These are phyloP conservation scores for Chaetodon auriga DNA, from an alignment of 2,113 vertebrate species.

Conservation along the genomic window DNA sequence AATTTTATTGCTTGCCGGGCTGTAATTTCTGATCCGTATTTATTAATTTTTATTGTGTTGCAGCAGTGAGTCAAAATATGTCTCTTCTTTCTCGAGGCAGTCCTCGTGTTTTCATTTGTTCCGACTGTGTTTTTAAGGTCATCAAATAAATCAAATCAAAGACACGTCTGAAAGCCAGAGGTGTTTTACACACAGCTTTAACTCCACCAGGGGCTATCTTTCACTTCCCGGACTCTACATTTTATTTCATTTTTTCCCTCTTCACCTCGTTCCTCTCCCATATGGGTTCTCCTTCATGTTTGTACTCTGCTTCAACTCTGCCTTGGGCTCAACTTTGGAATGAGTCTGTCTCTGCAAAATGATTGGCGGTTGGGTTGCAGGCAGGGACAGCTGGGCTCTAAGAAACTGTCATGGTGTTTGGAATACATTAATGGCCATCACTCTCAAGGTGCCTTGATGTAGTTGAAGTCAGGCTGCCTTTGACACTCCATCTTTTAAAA, in stretches of 20 bases:
- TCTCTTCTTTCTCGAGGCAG: constrained; percentile 28
- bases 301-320: constrained; percentile 61
- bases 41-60: constrained; percentile 1
- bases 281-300: constrained; percentile 67
- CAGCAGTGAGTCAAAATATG: constrained; percentile 6
- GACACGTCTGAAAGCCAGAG: constrained; percentile 51
- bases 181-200: constrained; percentile 60
- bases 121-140: constrained; percentile 59
- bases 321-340: constrained; percentile 71
- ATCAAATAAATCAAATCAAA: constrained; percentile 70
- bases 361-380: constrained; percentile 68
- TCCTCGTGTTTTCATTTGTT: constrained; percentile 56
- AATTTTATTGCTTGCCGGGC: background rate
- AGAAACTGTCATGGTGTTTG: constrained; percentile 60
- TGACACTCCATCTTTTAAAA: constrained; percentile 67
- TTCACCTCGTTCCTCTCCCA: constrained; percentile 50
- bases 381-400: constrained; percentile 66
- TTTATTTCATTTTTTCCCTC: constrained; percentile 40
- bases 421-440: constrained; percentile 63
- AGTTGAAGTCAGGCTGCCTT: constrained; percentile 61
- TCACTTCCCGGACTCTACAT: constrained; percentile 51
- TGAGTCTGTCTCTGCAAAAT: constrained; percentile 54
- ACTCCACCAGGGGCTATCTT: constrained; percentile 56
- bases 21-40: background rate
- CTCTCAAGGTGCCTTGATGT: constrained; percentile 66